phyloP scores from a whole-genome alignment of 1,140 invertebrate species.

The Lanistes nyassanus region DNA sequence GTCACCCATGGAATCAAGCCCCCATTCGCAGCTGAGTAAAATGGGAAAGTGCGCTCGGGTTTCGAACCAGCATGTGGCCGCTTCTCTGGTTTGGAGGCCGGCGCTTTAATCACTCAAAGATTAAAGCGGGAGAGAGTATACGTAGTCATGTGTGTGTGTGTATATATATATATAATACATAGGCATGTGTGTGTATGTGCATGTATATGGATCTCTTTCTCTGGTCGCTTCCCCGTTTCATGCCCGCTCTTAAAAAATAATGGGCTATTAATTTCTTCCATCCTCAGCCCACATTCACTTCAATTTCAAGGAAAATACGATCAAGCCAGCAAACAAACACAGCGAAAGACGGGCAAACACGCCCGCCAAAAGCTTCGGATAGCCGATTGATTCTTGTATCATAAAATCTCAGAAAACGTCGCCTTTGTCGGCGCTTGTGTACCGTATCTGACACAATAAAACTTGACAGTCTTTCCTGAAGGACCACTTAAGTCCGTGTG shows the following conservation, averaged over 20 bases:
- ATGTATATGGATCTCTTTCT: slow-evolving; percentile 3
- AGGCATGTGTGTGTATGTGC: slow-evolving; percentile 5
- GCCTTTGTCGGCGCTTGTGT: neutral
- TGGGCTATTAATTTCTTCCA: neutral
- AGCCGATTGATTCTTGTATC: neutral
- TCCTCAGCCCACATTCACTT: neutral
- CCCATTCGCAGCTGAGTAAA: no score
- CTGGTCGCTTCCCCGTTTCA: no score
- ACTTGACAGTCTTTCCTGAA: neutral
- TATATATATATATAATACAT: no score
- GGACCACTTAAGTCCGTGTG: neutral
- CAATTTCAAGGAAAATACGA: neutral
- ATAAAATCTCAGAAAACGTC: neutral
- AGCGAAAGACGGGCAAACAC: neutral
- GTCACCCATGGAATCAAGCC: no score
- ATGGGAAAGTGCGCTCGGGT: no score
- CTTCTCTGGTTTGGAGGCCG: no score
- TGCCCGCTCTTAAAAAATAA: neutral
- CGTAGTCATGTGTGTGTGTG: no score
- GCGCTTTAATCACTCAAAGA: no score
- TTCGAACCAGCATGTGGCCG: no score
- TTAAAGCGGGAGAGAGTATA: no score
- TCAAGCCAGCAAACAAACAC: neutral
- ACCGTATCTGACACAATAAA: neutral
- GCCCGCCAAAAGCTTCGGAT: neutral